Evolutionary conservation across 92 coral and sea anemone species (phyloP).

Genomic region (Umimayanthus kanabou): DNA sequence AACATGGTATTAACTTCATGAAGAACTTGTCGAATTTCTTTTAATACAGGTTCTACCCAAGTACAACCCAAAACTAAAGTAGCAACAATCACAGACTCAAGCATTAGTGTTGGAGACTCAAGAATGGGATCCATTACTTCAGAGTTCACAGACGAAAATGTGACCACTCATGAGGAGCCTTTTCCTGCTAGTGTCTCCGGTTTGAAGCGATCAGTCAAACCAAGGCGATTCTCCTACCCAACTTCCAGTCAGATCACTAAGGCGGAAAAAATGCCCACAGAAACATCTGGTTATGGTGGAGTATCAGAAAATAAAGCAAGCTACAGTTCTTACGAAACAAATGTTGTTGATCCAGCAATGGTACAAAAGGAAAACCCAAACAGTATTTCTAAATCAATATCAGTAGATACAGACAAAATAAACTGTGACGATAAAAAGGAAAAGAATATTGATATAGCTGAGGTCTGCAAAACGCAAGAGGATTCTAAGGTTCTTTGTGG

Average conservation of each 20-base stretch:
- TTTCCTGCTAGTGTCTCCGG: conserved; percentile 47
- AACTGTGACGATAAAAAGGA: background rate
- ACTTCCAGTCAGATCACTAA: conserved; percentile 35
- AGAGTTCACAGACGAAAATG: background rate
- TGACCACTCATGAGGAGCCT: background rate
- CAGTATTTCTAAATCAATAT: background rate
- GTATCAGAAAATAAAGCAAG: conserved; percentile 10
- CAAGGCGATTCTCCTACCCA: conserved; percentile 67
- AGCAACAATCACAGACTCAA: background rate
- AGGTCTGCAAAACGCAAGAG: background rate
- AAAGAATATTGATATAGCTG: background rate
- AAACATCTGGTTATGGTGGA: background rate
- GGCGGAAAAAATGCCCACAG: background rate
- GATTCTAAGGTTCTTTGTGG: background rate
- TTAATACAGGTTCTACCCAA: background rate
- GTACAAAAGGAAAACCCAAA: background rate
- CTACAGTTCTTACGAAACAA: background rate
- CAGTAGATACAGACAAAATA: background rate
- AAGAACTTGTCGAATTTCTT: background rate
- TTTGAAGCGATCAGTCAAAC: conserved; percentile 51
- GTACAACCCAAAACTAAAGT: background rate
- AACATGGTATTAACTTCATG: background rate
- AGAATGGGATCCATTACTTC: background rate
- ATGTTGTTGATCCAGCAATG: background rate
- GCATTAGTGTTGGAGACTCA: background rate